phyloP scores from a whole-genome alignment of 2,113 vertebrate species.

The Megaceryle maxima region DNA sequence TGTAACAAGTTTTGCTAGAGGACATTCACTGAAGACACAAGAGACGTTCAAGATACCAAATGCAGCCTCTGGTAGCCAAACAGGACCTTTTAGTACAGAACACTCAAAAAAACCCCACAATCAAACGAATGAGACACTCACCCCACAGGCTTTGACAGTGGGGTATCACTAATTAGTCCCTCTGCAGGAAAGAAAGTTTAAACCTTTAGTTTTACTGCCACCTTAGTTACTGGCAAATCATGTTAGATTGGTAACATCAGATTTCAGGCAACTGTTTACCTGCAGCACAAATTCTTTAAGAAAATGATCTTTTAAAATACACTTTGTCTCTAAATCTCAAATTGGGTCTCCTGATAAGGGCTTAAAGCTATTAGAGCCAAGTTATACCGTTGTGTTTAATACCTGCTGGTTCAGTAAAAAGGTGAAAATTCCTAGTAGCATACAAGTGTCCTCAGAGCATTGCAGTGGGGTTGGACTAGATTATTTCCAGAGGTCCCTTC shows the following conservation, averaged over 20 bases:
- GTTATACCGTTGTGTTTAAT: not conserved
- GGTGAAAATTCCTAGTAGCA: not conserved
- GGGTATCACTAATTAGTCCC: not conserved
- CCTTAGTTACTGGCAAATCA: not conserved
- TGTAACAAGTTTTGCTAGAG: not conserved
- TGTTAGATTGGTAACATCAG: accelerated
- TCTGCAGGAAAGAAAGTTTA: not conserved
- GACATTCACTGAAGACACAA: not conserved
- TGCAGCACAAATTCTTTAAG: not conserved
- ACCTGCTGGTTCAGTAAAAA: not conserved
- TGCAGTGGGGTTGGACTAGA: not conserved
- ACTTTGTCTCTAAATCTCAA: not conserved
- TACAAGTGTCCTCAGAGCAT: not conserved
- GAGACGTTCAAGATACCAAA: not conserved
- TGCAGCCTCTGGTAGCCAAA: not conserved
- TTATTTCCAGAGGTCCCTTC: not conserved
- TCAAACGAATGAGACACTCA: not conserved
- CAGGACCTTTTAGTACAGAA: not conserved
- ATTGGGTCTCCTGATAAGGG: not conserved
- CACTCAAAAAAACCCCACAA: not conserved
- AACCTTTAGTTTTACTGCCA: not conserved
- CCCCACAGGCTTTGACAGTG: not conserved
- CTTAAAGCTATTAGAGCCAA: not conserved
- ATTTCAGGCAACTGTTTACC: not conserved
- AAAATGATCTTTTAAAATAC: not conserved